These are phyloP conservation scores for Todus mexicanus DNA, from an alignment of 2,797 vertebrate species.

Conservation along the genomic window DNA sequence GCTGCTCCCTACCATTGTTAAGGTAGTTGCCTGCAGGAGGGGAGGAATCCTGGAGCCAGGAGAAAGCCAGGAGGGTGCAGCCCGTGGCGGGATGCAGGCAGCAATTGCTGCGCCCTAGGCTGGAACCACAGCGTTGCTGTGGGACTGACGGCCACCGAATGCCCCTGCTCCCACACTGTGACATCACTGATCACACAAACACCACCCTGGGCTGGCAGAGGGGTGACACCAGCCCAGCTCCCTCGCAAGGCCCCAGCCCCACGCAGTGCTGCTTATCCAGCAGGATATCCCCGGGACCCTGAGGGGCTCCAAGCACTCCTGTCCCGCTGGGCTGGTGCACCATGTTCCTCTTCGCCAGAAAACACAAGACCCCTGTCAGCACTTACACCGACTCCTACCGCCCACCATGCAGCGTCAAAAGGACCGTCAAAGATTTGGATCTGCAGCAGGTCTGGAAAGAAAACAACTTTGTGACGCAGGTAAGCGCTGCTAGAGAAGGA, in stretches of 20 bases:
- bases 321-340: neutral
- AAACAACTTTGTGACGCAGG: constrained; percentile 62
- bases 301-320: rapidly evolving
- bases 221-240: neutral
- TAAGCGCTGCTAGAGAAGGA: neutral
- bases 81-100: neutral
- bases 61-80: neutral
- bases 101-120: neutral
- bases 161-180: neutral
- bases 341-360: constrained; percentile 58
- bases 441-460: constrained; percentile 16
- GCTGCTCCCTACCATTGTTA: neutral
- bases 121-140: rapidly evolving
- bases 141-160: neutral
- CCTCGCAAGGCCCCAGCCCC: neutral
- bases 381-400: constrained; percentile 70
- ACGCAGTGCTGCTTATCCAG: neutral
- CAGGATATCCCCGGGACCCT: neutral
- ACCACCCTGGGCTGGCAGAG: neutral
- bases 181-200: neutral
- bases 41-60: neutral
- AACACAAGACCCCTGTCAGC: constrained; percentile 70
- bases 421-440: neutral
- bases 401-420: constrained; percentile 51
- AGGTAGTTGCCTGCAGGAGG: neutral